Base-by-base conservation (phyloP, 2,797 vertebrate species). In the Fistularia commersonii region DNA sequence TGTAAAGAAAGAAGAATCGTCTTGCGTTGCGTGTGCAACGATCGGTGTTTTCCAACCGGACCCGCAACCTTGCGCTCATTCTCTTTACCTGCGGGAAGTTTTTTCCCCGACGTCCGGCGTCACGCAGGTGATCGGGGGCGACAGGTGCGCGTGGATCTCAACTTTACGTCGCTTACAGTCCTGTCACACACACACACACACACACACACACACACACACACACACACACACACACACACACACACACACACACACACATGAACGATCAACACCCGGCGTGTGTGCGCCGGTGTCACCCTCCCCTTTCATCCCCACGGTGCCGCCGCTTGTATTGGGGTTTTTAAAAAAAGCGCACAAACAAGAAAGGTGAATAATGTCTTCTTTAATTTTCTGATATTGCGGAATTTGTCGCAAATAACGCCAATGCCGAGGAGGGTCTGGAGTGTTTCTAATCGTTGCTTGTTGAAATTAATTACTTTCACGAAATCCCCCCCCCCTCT, bases 391-490 rank as follows among this genome's bases (percentile, higher is more conserved):
- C 61, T 69, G 72, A 81, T 76, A 81, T 83, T 82, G 76, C 66
- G 66, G 57, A 57, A 57, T 78, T 77, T 79, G 69, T 70, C 60
- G 69, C 71, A 82, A 86, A 87, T 87, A 82, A 31, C 69, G 51
- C 61, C 66, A 72, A 76, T 36, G 68, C 70, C 35, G 78, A 66
- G 77, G 69, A 79, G 31, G 78, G 83, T 81, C 59, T 80, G 61
- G 65, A 83, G 87, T 87, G 84, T 87, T 79, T 87, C 85, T 85
- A 87, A 89, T 88, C 89, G 76, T 61, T 72, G 78, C 31, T 70
- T 41, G 71, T 76, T 69, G 66, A 86, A 89, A 87, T 89, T 90
- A 87, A 88, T 87, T 87, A 87, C 84, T 86, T 86, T 85, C 75
- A 76, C 74, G 74, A 81, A 83, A 82, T 6, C 76, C 54, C 57